Evolutionary conservation across 1,140 invertebrate genomes (phyloP).

Genomic region (Pissodes strobi): DNA sequence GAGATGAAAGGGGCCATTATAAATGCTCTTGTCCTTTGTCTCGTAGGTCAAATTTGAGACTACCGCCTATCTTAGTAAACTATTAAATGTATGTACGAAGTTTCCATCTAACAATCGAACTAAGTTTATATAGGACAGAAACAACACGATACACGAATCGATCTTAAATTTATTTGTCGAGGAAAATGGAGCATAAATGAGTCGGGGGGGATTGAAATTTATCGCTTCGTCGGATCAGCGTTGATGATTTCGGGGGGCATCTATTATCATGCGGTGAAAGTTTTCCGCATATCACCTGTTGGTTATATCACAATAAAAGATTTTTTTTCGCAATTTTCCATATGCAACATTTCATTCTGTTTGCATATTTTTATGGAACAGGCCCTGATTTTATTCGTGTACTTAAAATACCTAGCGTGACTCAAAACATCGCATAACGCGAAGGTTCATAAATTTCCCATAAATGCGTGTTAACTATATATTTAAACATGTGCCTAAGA

Average conservation of each 20-base stretch:
- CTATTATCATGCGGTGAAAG: too few relatives aligned
- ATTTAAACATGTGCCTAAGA: slow-evolving; percentile 14
- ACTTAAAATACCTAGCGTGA: slow-evolving; percentile 3
- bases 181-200: slow-evolving; percentile 10
- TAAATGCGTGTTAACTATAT: slow-evolving; percentile 22
- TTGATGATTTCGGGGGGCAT: not conserved
- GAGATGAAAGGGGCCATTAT: slow-evolving; percentile 16
- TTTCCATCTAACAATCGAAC: slow-evolving; percentile 8
- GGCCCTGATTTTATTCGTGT: slow-evolving; percentile 1
- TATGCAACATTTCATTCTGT: too few relatives aligned
- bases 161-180: slow-evolving; percentile 9
- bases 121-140: slow-evolving; percentile 13
- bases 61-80: slow-evolving; percentile 2
- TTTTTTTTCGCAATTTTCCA: too few relatives aligned
- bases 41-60: slow-evolving; percentile 6
- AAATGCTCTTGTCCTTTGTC: slow-evolving; percentile 7
- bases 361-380: not conserved
- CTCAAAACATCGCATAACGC: not conserved
- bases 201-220: not conserved
- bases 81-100: slow-evolving; percentile 11
- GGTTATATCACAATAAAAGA: too few relatives aligned
- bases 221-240: not conserved
- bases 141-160: slow-evolving; percentile 6
- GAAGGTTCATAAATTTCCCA: slow-evolving; percentile 15
- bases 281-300: too few relatives aligned